These are phyloP conservation scores for Nemotelus nigrinus DNA, from an alignment of 2,888 invertebrate species.

Conservation along the genomic window DNA sequence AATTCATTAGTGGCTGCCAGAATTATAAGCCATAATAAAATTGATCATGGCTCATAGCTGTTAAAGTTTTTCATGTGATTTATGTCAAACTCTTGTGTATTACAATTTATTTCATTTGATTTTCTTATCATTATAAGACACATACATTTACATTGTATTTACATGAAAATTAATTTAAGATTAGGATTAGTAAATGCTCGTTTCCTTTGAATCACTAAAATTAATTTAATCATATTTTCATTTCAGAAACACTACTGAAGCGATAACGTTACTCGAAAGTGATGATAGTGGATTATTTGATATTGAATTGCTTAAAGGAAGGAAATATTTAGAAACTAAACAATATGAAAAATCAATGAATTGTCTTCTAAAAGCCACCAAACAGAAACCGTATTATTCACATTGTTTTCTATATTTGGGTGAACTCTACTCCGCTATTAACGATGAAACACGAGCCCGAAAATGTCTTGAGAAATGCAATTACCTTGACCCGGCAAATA, in stretches of 20 bases:
- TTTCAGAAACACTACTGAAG: slow-evolving; percentile 61
- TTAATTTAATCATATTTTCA: not conserved
- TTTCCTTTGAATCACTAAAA: not conserved
- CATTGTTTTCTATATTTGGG: slow-evolving; percentile 81
- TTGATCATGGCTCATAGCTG: too few relatives aligned
- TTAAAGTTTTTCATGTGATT: too few relatives aligned
- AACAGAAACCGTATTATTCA: slow-evolving; percentile 78
- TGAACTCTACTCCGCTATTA: slow-evolving; percentile 73
- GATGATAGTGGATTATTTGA: slow-evolving; percentile 52
- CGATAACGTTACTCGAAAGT: slow-evolving; percentile 67
- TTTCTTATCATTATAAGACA: too few relatives aligned
- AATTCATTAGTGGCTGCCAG: too few relatives aligned
- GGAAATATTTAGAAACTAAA: slow-evolving; percentile 59
- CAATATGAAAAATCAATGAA: slow-evolving; percentile 71
- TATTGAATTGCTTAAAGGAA: slow-evolving; percentile 57
- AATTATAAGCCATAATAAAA: too few relatives aligned
- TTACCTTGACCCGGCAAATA: slow-evolving; percentile 74
- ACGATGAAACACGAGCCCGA: slow-evolving; percentile 77
- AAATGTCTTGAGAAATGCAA: slow-evolving; percentile 88
- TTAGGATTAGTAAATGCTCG: too few relatives aligned
- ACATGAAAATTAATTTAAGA: too few relatives aligned
- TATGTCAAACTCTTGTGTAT: too few relatives aligned
- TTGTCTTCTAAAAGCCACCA: slow-evolving; percentile 75
- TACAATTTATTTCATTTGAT: too few relatives aligned
- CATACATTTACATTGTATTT: too few relatives aligned